These are phyloP conservation scores for Chelonia mydas DNA, from an alignment of 2,797 vertebrate species.

Conservation along the genomic window DNA sequence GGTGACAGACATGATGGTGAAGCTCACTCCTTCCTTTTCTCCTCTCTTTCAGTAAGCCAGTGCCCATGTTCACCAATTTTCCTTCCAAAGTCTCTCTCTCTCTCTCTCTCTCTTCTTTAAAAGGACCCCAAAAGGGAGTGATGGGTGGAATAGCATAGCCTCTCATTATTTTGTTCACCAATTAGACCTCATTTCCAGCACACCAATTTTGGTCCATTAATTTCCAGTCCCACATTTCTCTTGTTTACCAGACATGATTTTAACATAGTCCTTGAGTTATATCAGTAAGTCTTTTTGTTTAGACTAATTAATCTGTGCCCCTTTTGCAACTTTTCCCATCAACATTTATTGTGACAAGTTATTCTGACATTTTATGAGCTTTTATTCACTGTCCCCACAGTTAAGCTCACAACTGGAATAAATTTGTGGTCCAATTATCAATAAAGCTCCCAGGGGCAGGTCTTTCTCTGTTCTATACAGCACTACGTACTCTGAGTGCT, in stretches of 20 bases:
- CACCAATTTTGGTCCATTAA: background rate
- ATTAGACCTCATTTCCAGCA: background rate
- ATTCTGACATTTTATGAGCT: background rate
- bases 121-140: background rate
- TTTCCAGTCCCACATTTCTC: background rate
- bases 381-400: background rate
- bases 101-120: background rate
- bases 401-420: background rate
- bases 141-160: background rate
- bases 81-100: background rate
- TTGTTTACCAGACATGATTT: background rate
- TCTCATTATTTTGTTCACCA: background rate
- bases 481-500: background rate
- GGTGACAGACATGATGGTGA: background rate
- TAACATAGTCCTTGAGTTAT: background rate
- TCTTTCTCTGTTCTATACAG: background rate
- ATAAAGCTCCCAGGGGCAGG: background rate
- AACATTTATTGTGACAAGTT: background rate
- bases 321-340: background rate
- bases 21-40: no score
- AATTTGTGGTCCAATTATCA: background rate
- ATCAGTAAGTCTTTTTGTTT: background rate
- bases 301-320: background rate
- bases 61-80: background rate
- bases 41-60: background rate